Base-by-base conservation (phyloP, 2,888 invertebrate species). In the Troilus luridus region DNA sequence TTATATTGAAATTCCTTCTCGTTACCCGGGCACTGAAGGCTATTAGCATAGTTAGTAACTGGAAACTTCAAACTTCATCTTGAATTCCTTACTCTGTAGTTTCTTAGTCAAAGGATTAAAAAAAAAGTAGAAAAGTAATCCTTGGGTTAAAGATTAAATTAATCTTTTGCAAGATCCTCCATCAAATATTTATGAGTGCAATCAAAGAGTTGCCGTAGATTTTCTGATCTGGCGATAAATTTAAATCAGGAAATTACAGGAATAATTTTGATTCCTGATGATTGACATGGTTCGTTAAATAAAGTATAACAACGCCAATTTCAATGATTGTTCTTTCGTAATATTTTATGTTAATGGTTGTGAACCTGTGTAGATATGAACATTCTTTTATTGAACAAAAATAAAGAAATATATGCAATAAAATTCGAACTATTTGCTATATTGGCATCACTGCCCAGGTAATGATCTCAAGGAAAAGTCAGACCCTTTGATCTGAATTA, bases 1-100 rank as follows among this genome's bases (percentile, higher is more conserved):
- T 89, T 89, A 89, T 89, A 89, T 89, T 89, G 89, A 89, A 89
- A 89, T 89, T 89, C 89, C 89, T 89, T 27, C 89, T 64, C 67
- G 89, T 89, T 89, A 89, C 41, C 89, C 89, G 21, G 19, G 41
- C 89, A n/a, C 89, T 89, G 64, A 88, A n/a, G 88, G 89, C 14
- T 89, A 89, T 89, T 89, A 89, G 89, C 64, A 89, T 89, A 89
- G 89, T 89, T 89, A 89, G 67, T 54, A 89, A 89, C 89, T 89
- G 21, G 54, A n/a, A 64, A 89, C 89, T 89, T 89, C 41, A 24
- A 59, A 6, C 59, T 88, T 60, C 88, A 59, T 88, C 88, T 59
- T 41, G 60, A 60, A 60, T 88, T 88, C 88, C 88, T 62, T 60
- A 14, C 1, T 17, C 60, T 59, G 10, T 62, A 88, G 88, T 27